Base-by-base conservation (phyloP, 2,113 vertebrate genomes). In the Sprattus sprattus region DNA sequence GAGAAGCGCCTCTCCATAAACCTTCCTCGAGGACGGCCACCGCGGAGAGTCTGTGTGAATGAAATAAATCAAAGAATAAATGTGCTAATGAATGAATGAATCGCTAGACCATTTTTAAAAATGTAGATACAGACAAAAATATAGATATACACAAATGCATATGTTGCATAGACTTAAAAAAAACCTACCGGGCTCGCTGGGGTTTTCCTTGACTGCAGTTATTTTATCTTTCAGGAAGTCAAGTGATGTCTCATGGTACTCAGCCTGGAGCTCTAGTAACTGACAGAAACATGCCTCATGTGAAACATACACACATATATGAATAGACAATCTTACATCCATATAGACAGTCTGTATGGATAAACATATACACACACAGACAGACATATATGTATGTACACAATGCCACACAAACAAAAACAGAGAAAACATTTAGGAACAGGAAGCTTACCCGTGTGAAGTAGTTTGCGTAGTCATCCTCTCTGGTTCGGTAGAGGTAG, bases 401-500 rank as follows among this genome's bases (percentile, higher is more conserved):
- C 67, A 16, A 39, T 39, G 39, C 39, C 25, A 75, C 67, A 75
- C 67, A 39, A 4, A 75, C 54, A 22, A 16, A 18, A 18, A 0
- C 2, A 0, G 18, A 5, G 50, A 1, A 78, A 13, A 39, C 25
- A 28, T 67, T 20, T 7, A 47, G 28, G 28, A 83, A 39, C 67
- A 75, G 20, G 22, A 85, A 9, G 89, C 97, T 96, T 92, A 99
- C 98, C 15, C 92, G 96, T 86, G 97, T 96, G 89, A 99, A 99
- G 89, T 98, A 97, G 90, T 95, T 97, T 84, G 97, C 97, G 0
- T 99, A 99, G n/a, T 94, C 95, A 44, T 97, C 96, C 88, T 99
- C 98, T 89, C 99, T 99, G 82, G 97, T 97, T 84, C 96, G 95
- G 91, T 99, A 99, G 92, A 97, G 97, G 89, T 99, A 99, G 0